These are phyloP conservation scores for Galagoides demidoff DNA, from an alignment of 2,797 vertebrate genomes.

Conservation along the genomic window DNA sequence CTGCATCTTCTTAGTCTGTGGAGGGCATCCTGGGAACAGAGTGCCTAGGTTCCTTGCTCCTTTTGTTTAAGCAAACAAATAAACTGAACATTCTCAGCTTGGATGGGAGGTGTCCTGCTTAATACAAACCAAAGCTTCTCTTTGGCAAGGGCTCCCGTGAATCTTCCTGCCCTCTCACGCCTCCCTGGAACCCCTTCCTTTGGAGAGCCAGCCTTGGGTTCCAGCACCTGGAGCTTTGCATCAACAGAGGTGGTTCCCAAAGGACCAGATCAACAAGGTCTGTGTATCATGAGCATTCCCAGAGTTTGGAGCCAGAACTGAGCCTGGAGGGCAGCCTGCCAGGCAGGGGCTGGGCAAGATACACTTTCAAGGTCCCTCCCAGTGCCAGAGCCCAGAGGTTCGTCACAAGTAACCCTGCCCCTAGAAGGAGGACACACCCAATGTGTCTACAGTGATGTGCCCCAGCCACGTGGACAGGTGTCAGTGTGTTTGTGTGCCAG, in stretches of 20 bases:
- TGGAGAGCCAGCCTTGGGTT: not conserved
- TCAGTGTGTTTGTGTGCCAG: not conserved
- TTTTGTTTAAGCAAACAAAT: conserved; percentile 66
- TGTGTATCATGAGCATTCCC: not conserved
- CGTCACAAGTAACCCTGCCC: not conserved
- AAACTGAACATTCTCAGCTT: conserved; percentile 33
- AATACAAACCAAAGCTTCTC: conserved; percentile 62
- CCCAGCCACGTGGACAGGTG: too few relatives aligned
- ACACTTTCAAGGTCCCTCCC: not conserved
- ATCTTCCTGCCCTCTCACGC: not conserved
- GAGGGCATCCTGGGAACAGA: not conserved
- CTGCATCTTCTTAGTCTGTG: not conserved
- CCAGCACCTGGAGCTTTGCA: not conserved
- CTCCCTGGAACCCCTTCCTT: not conserved
- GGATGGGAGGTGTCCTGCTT: conserved; percentile 48
- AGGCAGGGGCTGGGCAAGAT: not conserved
- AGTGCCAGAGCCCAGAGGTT: not conserved
- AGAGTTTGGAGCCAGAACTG: not conserved
- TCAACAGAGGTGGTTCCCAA: not conserved
- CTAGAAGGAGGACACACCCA: not conserved
- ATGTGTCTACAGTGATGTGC: not conserved
- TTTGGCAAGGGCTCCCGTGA: not conserved
- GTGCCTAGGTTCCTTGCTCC: not conserved
- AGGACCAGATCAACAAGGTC: not conserved
- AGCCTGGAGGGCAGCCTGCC: not conserved